Conservation (phyloP, 2,113 vertebrate species). For the Takifugu flavidus region DNA sequence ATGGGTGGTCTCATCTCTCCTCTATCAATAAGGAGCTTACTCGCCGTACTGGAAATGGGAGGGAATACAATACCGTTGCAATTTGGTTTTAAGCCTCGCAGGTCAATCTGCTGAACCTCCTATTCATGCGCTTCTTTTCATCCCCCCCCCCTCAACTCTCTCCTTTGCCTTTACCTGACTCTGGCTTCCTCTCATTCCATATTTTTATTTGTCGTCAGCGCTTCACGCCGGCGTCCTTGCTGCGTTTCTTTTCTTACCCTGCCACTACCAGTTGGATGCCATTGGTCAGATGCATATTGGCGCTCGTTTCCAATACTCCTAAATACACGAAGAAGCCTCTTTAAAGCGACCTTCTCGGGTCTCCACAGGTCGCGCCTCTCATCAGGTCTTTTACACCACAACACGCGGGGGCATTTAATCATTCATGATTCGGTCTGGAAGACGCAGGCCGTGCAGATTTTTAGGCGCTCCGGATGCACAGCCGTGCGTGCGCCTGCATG, state of each 20-base stretch:
- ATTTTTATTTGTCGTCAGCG: slow-evolving; percentile 18
- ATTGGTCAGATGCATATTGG: background rate
- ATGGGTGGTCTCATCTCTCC: slow-evolving; percentile 78
- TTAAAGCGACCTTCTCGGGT: no score
- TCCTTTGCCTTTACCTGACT: slow-evolving; percentile 12
- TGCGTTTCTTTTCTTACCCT: background rate
- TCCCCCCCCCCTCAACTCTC: slow-evolving; percentile 37
- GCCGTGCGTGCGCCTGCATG: slow-evolving; percentile 8
- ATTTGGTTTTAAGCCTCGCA: slow-evolving; percentile 77
- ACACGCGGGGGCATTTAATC: background rate
- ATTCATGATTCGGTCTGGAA: background rate
- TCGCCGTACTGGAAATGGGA: slow-evolving; percentile 71
- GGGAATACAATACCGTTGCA: slow-evolving; percentile 76
- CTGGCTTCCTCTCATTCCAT: background rate
- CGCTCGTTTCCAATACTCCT: no score
- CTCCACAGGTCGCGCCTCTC: no score
- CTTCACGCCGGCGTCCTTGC: slow-evolving; percentile 12
- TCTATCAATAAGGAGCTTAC: slow-evolving; percentile 82
- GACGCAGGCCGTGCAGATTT: background rate
- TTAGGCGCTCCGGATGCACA: background rate
- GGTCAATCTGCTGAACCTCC: slow-evolving; percentile 76
- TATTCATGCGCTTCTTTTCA: slow-evolving; percentile 58
- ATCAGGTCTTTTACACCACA: no score
- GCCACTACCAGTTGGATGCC: slow-evolving; percentile 11
- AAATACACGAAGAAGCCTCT: no score